Conservation (phyloP, 2,113 vertebrate species). For the Motacilla tschutschensis region DNA sequence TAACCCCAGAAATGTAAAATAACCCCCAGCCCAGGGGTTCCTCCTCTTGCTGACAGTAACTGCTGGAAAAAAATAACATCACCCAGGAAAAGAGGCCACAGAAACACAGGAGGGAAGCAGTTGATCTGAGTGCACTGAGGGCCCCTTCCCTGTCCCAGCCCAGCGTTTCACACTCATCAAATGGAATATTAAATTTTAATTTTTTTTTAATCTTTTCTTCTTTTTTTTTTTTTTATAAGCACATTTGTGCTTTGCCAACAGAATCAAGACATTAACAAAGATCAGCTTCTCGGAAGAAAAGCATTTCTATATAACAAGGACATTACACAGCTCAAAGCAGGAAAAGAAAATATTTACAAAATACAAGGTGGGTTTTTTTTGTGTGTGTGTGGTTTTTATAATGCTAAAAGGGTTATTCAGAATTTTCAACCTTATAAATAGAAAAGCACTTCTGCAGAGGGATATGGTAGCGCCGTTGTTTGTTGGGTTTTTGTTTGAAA, state of each 20-base stretch:
- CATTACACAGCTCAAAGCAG: conserved; percentile 82
- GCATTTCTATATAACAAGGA: conserved; percentile 82
- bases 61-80: background rate
- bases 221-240: conserved; percentile 77
- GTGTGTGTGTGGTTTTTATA: conserved; percentile 68
- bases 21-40: background rate
- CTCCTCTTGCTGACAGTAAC: no score
- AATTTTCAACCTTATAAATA: conserved; percentile 84
- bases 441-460: conserved; percentile 81
- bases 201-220: conserved; percentile 65
- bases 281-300: conserved; percentile 84
- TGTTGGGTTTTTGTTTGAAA: conserved; percentile 50
- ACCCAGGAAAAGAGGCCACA: no score
- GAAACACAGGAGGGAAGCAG: accelerated
- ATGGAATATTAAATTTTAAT: conserved; percentile 34
- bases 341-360: conserved; percentile 88
- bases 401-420: conserved; percentile 83
- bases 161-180: background rate
- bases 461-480: conserved; percentile 66
- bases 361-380: conserved; percentile 69
- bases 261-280: conserved; percentile 82
- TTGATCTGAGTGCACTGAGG: background rate
- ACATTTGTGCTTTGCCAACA: conserved; percentile 81
- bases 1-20: accelerated
- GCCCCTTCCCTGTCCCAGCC: background rate